These are phyloP conservation scores for Oreohelix idahoensis DNA, from an alignment of 1,140 invertebrate species.

Conservation along the genomic window DNA sequence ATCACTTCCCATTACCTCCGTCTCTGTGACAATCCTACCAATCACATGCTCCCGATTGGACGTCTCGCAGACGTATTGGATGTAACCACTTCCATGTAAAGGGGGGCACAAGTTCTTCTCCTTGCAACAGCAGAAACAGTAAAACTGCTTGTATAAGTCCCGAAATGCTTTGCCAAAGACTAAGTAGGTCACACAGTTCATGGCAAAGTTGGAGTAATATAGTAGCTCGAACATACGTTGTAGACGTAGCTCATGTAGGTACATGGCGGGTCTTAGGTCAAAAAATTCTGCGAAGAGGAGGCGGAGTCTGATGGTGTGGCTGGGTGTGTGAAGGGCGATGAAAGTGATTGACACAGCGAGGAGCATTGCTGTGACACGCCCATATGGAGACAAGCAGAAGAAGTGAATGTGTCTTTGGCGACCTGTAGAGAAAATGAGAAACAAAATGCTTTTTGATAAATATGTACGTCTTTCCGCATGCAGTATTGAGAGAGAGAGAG, in stretches of 20 bases:
- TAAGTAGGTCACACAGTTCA: constrained; percentile 87
- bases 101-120: background rate
- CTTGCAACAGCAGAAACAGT: constrained; percentile 13
- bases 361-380: constrained; percentile 85
- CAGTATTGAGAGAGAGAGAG: background rate
- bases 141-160: constrained; percentile 45
- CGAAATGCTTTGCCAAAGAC: constrained; percentile 57
- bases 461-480: background rate
- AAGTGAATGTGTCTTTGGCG: constrained; percentile 28
- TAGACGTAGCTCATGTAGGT: constrained; percentile 58
- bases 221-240: constrained; percentile 78
- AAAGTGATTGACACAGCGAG: constrained; percentile 86
- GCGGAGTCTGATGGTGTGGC: constrained; percentile 69
- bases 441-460: no score
- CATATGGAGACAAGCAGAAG: constrained; percentile 73
- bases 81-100: background rate
- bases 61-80: background rate
- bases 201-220: constrained; percentile 87
- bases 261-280: background rate
- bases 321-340: constrained; percentile 84
- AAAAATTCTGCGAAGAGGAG: constrained; percentile 53
- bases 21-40: background rate
- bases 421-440: constrained; percentile 27
- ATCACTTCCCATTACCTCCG: background rate
- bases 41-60: background rate